Base-by-base conservation (phyloP, 2,888 invertebrate genomes). In the Autographa gamma region DNA sequence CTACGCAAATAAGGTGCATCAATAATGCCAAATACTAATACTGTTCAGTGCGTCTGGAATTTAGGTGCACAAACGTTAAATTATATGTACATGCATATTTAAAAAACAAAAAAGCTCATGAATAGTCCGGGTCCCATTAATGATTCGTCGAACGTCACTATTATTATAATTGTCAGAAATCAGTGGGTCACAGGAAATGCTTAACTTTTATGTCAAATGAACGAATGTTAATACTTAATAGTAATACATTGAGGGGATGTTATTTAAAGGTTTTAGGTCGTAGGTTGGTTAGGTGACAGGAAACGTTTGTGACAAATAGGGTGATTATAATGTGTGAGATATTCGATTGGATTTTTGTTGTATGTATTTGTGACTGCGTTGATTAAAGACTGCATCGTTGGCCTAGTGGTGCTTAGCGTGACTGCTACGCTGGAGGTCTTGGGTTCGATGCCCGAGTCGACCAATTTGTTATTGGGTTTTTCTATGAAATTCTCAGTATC, bases 131-230 rank as follows among this genome's bases (percentile, higher is more conserved):
- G 19, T 63, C 16, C 31, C 60, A 64, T 63, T 59, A 34, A 70
- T 66, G 8, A 61, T 68, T 38, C 59, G 61, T 77, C 71, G 73
- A 56, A 48, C 32, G 56, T 52, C 54, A 64, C 60, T 38, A 64
- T 73, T 66, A 71, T 68, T 64, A 73, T 69, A 82, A 76, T 77
- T 60, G 68, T 74, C 25, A 60, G 63, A 78, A 81, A 80, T 70
- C 68, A 66, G 66, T 9, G 63, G 48, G 64, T 77, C 65, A 41
- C 80, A 84, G 85, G 86, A 87, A 85, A 71, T 74, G 31, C 73
- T 86, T 76, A 84, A 86, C 82, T 82, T 87, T 80, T 69, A 87
- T 82, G 84, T 70, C 61, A 48, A 58, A 60, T 72, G 71, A 81
- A 83, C 64, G 73, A 76, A 78, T 71, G 70, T 65, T 79, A 67